Evolutionary conservation across 1,140 invertebrate genomes (phyloP), one percentile per base, ranked within the genome.

Genomic region (Pseudomyrmex flavicornis): DNA sequence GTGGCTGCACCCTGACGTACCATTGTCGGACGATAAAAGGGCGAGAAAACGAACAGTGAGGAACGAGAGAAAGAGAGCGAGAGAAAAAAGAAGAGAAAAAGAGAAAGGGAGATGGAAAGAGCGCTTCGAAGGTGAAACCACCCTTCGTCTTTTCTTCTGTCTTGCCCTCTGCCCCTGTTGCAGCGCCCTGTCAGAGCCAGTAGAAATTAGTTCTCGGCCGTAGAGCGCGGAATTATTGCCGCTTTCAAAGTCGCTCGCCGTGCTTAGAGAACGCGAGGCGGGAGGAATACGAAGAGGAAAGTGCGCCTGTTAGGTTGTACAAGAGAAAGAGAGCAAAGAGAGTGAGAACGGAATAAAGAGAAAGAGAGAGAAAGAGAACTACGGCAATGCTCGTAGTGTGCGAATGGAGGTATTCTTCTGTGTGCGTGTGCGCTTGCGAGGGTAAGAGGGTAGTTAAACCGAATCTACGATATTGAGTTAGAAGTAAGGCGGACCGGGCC

Each of bases 391-490:
- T 58, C 58, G 66, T 72, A 48, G 58, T 61, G 58, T 17, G 50
- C 0, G 65, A n/a, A 48, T 61, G 66, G 52, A 68, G 26, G 3
- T 26, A 61, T 68, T 83, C 26, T 82, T 35, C 61, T 59, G 89
- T 70, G 80, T 88, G 74, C 69, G 72, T 83, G 35, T 52, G 61
- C 61, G 59, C 82, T 58, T 68, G 48, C 73, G 75, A 66, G 10
- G 65, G 65, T 79, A 75, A 22, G 76, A 77, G 85, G 74, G 88
- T 89, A 89, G 88, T 89, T 89, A 89, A 89, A 89, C 77, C 82
- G 88, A 92, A 90, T 90, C 86, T 91, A 91, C 92, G 91, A 93
- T 93, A 93, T 93, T 92, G 90, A 93, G 92, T 93, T 93, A 89
- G 90, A 91, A 91, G 89, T 86, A 90, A 91, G 87, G 90, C 88